A percentile compares a stretch with the other conserved stretches of the same genome.
These are phyloP conservation scores for Cyclargus thomasi DNA, from an alignment of 1,140 invertebrate species.

Conservation along the genomic window DNA sequence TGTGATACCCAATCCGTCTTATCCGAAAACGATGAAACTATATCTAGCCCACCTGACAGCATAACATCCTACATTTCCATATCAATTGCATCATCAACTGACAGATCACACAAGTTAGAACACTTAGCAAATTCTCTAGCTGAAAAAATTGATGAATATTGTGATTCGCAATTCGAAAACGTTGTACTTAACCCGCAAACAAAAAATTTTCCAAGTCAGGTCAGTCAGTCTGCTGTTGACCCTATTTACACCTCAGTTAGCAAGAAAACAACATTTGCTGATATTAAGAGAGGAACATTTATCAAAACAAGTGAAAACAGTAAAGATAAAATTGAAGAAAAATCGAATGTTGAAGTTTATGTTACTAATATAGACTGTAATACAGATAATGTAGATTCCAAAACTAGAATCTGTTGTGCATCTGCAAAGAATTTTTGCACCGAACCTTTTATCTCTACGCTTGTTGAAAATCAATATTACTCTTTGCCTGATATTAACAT, in stretches of 20 bases:
- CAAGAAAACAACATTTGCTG: constrained; percentile 64
- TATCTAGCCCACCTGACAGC: constrained; percentile 66
- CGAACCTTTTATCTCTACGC: constrained; percentile 72
- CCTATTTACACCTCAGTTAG: constrained; percentile 61
- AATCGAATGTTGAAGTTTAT: constrained; percentile 44
- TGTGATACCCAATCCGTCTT: constrained; percentile 51
- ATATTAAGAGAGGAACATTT: constrained; percentile 54
- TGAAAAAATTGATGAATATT: constrained; percentile 75
- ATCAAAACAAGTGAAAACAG: constrained; percentile 44
- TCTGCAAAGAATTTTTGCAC: constrained; percentile 71
- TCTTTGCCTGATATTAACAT: constrained; percentile 81
- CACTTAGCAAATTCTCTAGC: constrained; percentile 71
- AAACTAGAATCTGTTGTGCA: constrained; percentile 36
- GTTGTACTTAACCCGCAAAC: constrained; percentile 39
- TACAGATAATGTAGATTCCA: constrained; percentile 43
- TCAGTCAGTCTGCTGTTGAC: constrained; percentile 42
- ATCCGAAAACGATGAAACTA: constrained; percentile 66
- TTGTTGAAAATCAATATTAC: constrained; percentile 80
- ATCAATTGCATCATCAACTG: constrained; percentile 63
- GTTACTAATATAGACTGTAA: constrained; percentile 56
- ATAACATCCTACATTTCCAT: constrained; percentile 73
- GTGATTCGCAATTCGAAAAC: constrained; percentile 66
- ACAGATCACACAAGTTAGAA: constrained; percentile 69
- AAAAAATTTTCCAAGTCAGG: constrained; percentile 40
- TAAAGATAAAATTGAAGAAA: constrained; percentile 43